Base-by-base conservation (phyloP, 2,797 vertebrate species). In the Silurus lanzhouensis region DNA sequence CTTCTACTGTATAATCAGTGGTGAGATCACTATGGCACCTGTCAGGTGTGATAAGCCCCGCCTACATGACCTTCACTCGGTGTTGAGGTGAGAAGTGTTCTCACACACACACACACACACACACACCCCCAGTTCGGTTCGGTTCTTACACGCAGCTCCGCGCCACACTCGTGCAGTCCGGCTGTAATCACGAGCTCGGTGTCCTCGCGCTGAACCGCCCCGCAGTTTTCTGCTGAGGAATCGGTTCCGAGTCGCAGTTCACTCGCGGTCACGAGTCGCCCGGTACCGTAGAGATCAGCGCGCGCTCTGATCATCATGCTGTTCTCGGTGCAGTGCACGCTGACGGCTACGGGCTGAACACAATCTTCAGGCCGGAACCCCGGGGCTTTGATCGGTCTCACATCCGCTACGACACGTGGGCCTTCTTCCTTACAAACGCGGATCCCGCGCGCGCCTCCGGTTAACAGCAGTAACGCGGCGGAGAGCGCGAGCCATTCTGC, bases 121-220 rank as follows among this genome's bases (percentile, higher is more conserved):
- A n/a, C n/a, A n/a, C n/a, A 27, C 27, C 27, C 27, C 1, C 38
- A 5, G 63, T 66, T 17, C 22, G 8, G 57, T 75, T 55, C n/a
- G 31, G n/a, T 57, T 13, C 20, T 48, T 67, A 88, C 83, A 85
- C 20, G 25, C 31, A 85, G 17, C 48, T 76, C 38, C 3, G 86
- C 83, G 3, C 88, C 81, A 12, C 88, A 87, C 25, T 87, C 76
- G 71, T 89, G 88, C 66, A 89, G 78, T 22, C 75, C 77, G 0
- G 77, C 76, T n/a, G 84, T 55, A 31, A 89, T 85, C 57, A 85
- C 76, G 74, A 57, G 74, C 58, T 87, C 85, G 13, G 48, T 22
- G 2, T 68, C 67, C 72, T 57, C 68, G 2, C 31, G 57, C 63
- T 2, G 68, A 17, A 63, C 27, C 13, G 81, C 70, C 22, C 31